Evolutionary conservation across 2,113 vertebrate genomes (phyloP).

Genomic region (Alethe diademata): DNA sequence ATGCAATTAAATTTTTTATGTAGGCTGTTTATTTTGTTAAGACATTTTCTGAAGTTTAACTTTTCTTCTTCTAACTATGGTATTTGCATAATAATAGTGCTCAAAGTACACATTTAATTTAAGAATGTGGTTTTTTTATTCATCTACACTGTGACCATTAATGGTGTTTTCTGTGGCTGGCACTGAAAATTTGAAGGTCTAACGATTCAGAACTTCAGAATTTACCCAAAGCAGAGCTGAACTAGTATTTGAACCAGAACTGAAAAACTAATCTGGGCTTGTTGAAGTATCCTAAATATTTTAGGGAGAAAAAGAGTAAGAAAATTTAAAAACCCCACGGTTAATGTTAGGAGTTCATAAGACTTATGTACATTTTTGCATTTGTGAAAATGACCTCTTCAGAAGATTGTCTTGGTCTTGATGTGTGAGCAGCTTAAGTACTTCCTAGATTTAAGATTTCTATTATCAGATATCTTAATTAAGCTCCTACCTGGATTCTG

Average conservation of each 20-base stretch:
- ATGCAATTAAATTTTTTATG: neutral
- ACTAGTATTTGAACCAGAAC: neutral
- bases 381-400: neutral
- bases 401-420: neutral
- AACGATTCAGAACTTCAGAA: neutral
- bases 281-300: neutral
- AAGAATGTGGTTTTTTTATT: neutral
- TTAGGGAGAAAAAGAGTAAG: neutral
- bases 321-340: accelerated
- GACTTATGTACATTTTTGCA: neutral
- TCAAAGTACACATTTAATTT: neutral
- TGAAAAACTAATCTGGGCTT: neutral
- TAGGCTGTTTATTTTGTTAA: neutral
- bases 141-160: neutral
- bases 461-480: neutral
- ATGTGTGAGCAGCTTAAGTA: neutral
- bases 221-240: neutral
- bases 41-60: neutral
- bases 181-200: neutral
- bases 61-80: neutral
- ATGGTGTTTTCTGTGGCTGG: neutral
- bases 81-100: neutral
- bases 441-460: neutral
- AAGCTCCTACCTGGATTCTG: neutral
- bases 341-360: neutral